phyloP scores from a whole-genome alignment of 2,113 vertebrate genomes.

The Dasypus novemcinctus region DNA sequence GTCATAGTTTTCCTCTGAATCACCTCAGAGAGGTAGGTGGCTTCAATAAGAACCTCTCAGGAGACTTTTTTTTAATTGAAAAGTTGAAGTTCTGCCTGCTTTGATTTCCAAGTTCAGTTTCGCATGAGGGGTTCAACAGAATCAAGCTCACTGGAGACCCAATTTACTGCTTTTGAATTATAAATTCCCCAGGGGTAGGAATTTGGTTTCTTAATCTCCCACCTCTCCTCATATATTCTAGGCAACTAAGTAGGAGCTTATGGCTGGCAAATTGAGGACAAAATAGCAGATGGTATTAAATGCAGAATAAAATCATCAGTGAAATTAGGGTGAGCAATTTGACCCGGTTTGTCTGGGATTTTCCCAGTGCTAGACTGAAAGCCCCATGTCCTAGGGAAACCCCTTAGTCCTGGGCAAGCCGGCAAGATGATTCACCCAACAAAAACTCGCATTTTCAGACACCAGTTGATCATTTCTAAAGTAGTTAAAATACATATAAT shows the following conservation, averaged over 20 bases:
- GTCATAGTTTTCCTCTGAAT: not conserved
- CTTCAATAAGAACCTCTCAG: not conserved
- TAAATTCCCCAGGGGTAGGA: not conserved
- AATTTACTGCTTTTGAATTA: not conserved
- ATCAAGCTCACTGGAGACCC: not conserved
- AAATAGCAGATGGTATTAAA: not conserved
- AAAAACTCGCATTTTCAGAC: not conserved
- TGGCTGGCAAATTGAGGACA: not conserved
- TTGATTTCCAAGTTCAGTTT: not conserved
- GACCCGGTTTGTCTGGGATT: not conserved
- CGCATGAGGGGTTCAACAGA: not conserved
- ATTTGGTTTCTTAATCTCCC: not conserved
- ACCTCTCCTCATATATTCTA: not conserved
- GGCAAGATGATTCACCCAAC: not conserved
- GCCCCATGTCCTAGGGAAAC: not conserved
- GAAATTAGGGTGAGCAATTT: not conserved
- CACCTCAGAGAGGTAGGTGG: not conserved
- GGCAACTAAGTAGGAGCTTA: not conserved
- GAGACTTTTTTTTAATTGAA: not conserved
- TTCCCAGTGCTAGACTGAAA: not conserved
- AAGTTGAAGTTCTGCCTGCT: slow-evolving; percentile 6
- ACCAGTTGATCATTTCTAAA: not conserved
- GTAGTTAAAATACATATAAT: not conserved
- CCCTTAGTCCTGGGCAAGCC: not conserved
- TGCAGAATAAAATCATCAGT: not conserved